phyloP scores from a whole-genome alignment of 2,888 invertebrate species.

The Watsonalla cultraria region DNA sequence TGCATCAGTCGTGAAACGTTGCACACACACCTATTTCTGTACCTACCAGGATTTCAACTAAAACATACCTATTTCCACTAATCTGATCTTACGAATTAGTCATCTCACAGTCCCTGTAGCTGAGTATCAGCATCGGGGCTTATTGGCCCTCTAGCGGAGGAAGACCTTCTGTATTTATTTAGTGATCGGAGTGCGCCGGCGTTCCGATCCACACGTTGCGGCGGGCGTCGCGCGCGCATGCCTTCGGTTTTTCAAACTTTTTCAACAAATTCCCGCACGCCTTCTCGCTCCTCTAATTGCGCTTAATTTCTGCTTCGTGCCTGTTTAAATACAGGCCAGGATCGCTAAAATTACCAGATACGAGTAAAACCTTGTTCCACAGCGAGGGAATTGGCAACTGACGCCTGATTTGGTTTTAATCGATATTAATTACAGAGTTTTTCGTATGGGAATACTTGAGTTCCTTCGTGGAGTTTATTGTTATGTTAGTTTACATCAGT shows the following conservation, averaged over 20 bases:
- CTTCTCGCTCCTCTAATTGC: slow-evolving; percentile 67
- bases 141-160: no score
- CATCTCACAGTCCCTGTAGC: no score
- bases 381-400: slow-evolving; percentile 8
- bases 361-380: slow-evolving; percentile 13
- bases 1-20: background rate
- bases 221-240: slow-evolving; percentile 53
- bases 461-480: background rate
- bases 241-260: slow-evolving; percentile 62
- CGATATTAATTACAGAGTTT: slow-evolving; percentile 5
- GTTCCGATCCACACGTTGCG: slow-evolving; percentile 58
- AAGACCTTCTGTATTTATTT: no score
- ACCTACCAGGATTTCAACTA: no score
- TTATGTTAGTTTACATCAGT: no score
- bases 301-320: slow-evolving; percentile 70
- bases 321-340: slow-evolving; percentile 60
- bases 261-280: slow-evolving; percentile 62
- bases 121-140: no score
- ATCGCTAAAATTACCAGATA: slow-evolving; percentile 47
- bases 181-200: slow-evolving; percentile 17
- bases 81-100: no score
- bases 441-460: background rate
- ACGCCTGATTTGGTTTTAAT: background rate
- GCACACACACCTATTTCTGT: no score
- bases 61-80: no score